phyloP scores from a whole-genome alignment of 2,888 invertebrate genomes.

The Andrena hattorfiana region DNA sequence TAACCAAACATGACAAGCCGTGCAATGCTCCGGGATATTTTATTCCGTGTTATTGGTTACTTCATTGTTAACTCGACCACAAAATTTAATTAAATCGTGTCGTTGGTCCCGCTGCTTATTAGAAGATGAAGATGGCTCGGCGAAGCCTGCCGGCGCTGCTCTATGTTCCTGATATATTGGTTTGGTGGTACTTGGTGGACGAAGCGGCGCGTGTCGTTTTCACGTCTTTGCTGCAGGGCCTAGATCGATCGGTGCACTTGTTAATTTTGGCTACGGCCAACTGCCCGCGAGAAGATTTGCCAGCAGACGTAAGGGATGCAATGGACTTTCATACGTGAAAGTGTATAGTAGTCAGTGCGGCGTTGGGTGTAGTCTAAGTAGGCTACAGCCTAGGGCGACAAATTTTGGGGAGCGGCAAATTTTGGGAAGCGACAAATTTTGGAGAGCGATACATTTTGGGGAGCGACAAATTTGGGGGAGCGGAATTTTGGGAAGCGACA shows the following conservation, averaged over 20 bases:
- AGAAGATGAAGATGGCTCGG: constrained; percentile 92
- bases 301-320: constrained; percentile 74
- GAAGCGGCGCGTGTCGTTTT: constrained; percentile 82
- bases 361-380: no score
- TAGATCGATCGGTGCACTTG: constrained; percentile 81
- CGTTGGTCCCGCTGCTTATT: constrained; percentile 68
- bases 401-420: no score
- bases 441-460: no score
- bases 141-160: constrained; percentile 88
- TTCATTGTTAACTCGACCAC: neutral
- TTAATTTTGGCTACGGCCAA: constrained; percentile 80
- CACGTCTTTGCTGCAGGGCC: constrained; percentile 77
- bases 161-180: constrained; percentile 81
- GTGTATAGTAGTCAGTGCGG: neutral
- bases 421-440: no score
- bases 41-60: neutral
- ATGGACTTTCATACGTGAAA: neutral
- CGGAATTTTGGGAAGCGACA: no score
- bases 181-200: constrained; percentile 83
- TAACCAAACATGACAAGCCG: constrained; percentile 72
- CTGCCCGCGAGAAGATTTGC: constrained; percentile 73
- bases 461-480: no score
- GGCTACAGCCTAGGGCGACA: no score
- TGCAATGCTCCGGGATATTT: neutral
- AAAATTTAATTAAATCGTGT: neutral